Evolutionary conservation across 2,113 vertebrate species (phyloP), one percentile per base, ranked within the genome.

Genomic region (Syngnathus scovelli): DNA sequence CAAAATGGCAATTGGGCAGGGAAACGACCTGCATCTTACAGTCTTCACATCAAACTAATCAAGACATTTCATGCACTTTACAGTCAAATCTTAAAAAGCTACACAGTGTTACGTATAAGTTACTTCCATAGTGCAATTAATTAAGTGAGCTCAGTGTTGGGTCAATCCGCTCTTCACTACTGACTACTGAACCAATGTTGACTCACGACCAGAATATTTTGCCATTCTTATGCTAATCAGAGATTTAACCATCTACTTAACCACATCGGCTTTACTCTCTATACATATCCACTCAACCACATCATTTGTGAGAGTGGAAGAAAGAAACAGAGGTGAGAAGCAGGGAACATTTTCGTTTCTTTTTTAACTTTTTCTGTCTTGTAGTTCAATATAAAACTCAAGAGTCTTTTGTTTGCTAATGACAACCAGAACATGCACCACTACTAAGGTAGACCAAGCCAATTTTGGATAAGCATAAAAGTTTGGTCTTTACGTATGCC

Each of bases 211-310:
- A 81, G 82, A 89, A 88, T 86, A 88, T 88, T 78, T 60, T 72
- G 71, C 78, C 74, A 87, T 91, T 90, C 80, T 90, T 79, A 91
- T 91, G 90, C 87, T 86, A 90, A 90, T 92, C 39, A 61, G 0
- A 74, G 83, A 84, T 88, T 90, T 83, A 87, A 84, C 83, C 88
- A 84, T 77, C 90, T 88, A 83, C 86, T 89, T 89, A 90, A 85
- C 85, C 81, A 77, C 80, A 79, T 64, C 81, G 78, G 76, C 82
- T 78, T 68, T 74, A 13, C 75, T 64, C 76, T 79, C 81, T 72
- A 79, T 86, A 79, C 78, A 87, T 64, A 75, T 74, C 67, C 77
- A 78, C 81, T 84, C 82, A 75, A 58, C 70, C 54, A 67, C 58
- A 69, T 72, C 15, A 43, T 39, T 16, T 70, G 21, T 76, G 59